Percentiles rank a stretch among this genome's conserved stretches.
Evolutionary conservation across 2,797 vertebrate genomes (phyloP).

Genomic region (Meda fulgida): DNA sequence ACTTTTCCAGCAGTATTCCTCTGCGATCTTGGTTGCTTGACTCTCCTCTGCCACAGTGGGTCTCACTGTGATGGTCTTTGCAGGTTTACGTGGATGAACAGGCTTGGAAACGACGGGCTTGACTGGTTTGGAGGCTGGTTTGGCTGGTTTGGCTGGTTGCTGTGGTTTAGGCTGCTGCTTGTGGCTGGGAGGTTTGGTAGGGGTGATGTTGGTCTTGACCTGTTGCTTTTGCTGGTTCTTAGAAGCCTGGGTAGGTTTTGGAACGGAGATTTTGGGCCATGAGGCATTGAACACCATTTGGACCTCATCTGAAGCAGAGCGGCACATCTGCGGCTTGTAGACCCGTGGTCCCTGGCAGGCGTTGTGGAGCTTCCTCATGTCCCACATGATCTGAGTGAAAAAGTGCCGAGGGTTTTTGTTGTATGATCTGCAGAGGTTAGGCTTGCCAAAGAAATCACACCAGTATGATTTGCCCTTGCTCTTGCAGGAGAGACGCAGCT

Average conservation of each 20-base stretch:
- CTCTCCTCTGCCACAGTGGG: conserved; percentile 58
- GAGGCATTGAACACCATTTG: conserved; percentile 79
- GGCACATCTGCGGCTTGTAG: conserved; percentile 82
- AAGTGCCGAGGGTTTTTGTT: conserved; percentile 82
- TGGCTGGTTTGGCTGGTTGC: conserved; percentile 61
- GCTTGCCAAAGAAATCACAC: conserved; percentile 80
- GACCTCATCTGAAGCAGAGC: conserved; percentile 76
- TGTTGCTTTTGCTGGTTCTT: conserved; percentile 43
- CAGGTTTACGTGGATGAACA: conserved; percentile 36
- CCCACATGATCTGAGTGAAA: conserved; percentile 84
- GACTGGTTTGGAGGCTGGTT: conserved; percentile 65
- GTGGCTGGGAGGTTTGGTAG: conserved; percentile 62
- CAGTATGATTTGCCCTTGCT: conserved; percentile 77
- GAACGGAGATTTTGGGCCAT: conserved; percentile 70
- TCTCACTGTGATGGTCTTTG: conserved; percentile 51
- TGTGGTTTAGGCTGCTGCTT: conserved; percentile 65
- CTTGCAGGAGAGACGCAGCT: conserved; percentile 82
- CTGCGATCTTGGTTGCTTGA: conserved; percentile 76
- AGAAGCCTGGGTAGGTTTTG: conserved; percentile 39
- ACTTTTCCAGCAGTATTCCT: conserved; percentile 85
- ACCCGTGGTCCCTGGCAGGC: conserved; percentile 79
- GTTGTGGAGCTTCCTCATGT: conserved; percentile 79
- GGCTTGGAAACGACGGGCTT: conserved; percentile 62
- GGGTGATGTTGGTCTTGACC: conserved; percentile 13
- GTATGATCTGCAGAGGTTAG: conserved; percentile 81